A percentile compares a stretch with the other conserved stretches of the same genome.
Conservation (phyloP, 2,888 invertebrate species). For the Pantelozetes paolii region DNA sequence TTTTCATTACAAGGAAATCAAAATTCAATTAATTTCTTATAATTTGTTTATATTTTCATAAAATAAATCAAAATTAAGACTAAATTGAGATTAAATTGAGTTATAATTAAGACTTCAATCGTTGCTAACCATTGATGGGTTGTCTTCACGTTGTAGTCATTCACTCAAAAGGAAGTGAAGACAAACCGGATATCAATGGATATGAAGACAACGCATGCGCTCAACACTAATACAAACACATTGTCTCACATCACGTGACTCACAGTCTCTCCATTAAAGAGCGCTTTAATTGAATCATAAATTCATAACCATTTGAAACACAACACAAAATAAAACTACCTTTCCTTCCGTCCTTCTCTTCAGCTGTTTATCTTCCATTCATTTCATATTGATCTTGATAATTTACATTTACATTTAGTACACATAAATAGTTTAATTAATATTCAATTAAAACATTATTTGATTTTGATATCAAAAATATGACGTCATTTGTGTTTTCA, state of each 20-base stretch:
- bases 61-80: background rate
- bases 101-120: background rate
- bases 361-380: too few relatives aligned
- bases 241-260: background rate
- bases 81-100: background rate
- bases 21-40: constrained; percentile 9
- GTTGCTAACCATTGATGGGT: background rate
- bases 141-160: background rate
- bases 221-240: background rate
- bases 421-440: too few relatives aligned
- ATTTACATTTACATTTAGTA: too few relatives aligned
- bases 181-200: background rate
- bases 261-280: too few relatives aligned
- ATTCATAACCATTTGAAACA: too few relatives aligned
- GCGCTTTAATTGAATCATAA: too few relatives aligned
- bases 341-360: too few relatives aligned
- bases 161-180: constrained; percentile 2
- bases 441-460: too few relatives aligned
- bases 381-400: too few relatives aligned
- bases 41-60: background rate
- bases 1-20: constrained; percentile 55
- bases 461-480: too few relatives aligned
- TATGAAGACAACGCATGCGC: background rate
- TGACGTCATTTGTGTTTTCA: too few relatives aligned
- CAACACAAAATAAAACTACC: too few relatives aligned